Base-by-base conservation (phyloP, 2,888 invertebrate species). In the Melieria picta region DNA sequence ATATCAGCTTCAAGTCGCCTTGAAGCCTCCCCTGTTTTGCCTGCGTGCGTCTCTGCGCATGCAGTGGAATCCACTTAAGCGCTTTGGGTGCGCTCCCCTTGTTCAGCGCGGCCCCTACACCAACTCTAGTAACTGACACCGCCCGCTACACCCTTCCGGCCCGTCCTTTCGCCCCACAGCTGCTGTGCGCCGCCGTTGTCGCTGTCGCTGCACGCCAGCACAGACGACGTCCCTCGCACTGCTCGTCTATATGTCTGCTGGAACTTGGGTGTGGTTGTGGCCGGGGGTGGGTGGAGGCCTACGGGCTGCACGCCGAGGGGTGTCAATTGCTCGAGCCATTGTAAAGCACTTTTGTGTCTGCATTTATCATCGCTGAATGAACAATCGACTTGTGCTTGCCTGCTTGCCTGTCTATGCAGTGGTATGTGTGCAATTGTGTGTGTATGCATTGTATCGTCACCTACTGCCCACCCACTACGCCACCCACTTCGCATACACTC, bases 291-390 rank as follows among this genome's bases (percentile, higher is more conserved):
- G 57, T 57, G 57, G 57, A 2, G 2, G 30, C 30, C 30, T 30
- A 30, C 30, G 30, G 30, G 30, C 30, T 30, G 16, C 16, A 13
- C 7, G 16, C 42, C 5, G 16, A 10, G n/a, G 56, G 72, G 65
- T 66, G 63, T 58, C 72, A 69, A 72, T 72, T 72, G 65, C 69
- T 61, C 30, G 30, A 30, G 62, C 69, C 66, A 69, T 57, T 62
- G 57, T 60, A 55, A 42, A 30, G 71, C 65, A 55, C 65, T 13
- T 63, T 56, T 69, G 30, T 30, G 72, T 72, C 69, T 72, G 63
- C 69, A 69, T 72, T 69, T 72, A 72, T 72, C 69, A 72, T 72
- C 63, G 63, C 69, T 63, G 69, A 69, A 69, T 69, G 72, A 72
- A 69, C 72, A 72, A 72, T 69, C 69, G 69, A 72, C 72, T 72